Base-by-base conservation (phyloP, 2,113 vertebrate species). In the Lamprotornis superbus region DNA sequence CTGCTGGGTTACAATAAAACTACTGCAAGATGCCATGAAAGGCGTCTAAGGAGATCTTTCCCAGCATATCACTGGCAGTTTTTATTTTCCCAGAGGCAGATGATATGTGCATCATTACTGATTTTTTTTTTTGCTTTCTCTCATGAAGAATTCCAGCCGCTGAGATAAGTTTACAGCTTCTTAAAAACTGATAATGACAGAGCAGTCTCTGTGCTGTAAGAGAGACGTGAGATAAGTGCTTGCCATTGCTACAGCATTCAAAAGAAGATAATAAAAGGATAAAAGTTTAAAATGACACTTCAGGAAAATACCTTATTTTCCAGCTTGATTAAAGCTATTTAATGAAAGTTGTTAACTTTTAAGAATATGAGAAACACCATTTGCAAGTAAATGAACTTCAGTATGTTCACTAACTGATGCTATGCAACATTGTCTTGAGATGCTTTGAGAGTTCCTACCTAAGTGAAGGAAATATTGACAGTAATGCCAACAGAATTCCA, bases 61-160 rank as follows among this genome's bases (percentile, higher is more conserved):
- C 95, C 92, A 97, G 94, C 83, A 2, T 94, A 96, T 97, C 91
- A 87, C 82, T 96, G 94, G 93, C 90, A 94, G 92, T 55, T 94
- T 93, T 85, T 97, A 88, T 91, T 96, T 97, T 97, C 96, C 96
- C 94, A 95, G 91, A 83, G 92, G 96, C 95, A 96, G 94, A 95
- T 95, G 94, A 96, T 96, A 96, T 87, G 96, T 97, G 91, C 79
- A 97, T 97, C 96, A 63, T 87, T 44, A 83, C 96, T 91, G 96
- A 44, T 83, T 94, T 80, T 78, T 78, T 53, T 84, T 68, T 65
- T 44, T 67, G 47, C 63, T 77, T 87, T 69, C 56, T 68, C 94
- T 95, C 40, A 21, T 82, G 81, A 90, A 95, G 93, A 88, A 73
- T 83, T 94, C 94, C 76, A 96, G 89, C 95, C 97, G 87, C 97